Evolutionary conservation across 2,797 vertebrate genomes (phyloP).

Genomic region (Telmatherina bonti): DNA sequence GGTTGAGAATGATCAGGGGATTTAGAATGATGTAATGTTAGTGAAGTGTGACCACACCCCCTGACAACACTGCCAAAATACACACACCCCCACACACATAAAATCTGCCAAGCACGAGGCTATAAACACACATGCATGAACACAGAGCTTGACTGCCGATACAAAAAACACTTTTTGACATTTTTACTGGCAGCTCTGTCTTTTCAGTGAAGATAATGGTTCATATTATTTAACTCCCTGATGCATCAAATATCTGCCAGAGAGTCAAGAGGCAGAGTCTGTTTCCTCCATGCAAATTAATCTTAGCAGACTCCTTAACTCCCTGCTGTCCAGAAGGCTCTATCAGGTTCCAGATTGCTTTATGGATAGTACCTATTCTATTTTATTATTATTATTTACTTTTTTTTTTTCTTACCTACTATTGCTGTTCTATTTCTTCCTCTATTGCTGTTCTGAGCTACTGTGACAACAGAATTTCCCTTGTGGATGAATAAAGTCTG

Average conservation of each 20-base stretch:
- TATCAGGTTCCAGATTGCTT: too few species aligned
- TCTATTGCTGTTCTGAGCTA: too few species aligned
- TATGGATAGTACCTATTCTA: too few species aligned
- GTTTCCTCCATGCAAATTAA: background rate
- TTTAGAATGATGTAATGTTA: conserved; percentile 27
- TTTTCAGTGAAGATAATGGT: background rate
- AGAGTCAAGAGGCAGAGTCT: background rate
- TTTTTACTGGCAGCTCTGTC: conserved; percentile 26
- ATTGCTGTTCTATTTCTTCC: too few species aligned
- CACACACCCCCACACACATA: background rate
- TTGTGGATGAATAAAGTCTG: too few species aligned
- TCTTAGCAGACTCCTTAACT: background rate
- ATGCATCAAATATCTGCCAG: background rate
- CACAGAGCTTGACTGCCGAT: background rate
- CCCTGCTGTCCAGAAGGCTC: background rate
- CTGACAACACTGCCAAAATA: conserved; percentile 7
- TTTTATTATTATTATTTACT: too few species aligned
- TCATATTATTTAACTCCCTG: background rate
- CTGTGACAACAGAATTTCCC: too few species aligned
- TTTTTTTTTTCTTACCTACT: too few species aligned
- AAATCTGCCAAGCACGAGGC: background rate
- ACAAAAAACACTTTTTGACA: conserved; percentile 13
- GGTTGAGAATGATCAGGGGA: conserved; percentile 34
- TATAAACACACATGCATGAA: background rate
- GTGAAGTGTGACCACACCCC: conserved; percentile 38